phyloP scores from a whole-genome alignment of 2,797 vertebrate species.

The Oryzias dopingdopingensis region DNA sequence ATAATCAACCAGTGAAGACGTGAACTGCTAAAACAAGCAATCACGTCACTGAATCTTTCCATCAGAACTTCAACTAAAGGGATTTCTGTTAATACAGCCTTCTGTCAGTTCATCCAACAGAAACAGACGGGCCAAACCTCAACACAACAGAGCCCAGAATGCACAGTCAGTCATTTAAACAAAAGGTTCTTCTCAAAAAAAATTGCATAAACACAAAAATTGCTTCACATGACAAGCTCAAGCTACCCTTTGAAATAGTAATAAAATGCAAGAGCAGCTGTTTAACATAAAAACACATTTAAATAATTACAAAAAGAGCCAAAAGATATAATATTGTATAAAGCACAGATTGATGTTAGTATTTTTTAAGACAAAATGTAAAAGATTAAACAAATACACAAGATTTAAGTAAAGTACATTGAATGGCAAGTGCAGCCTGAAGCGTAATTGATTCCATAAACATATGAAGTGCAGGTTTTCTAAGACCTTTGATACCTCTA shows the following conservation, averaged over 20 bases:
- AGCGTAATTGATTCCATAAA: slow-evolving; percentile 49
- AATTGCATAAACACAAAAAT: slow-evolving; percentile 51
- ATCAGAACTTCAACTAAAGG: slow-evolving; percentile 42
- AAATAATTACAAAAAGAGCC: slow-evolving; percentile 62
- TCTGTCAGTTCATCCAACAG: slow-evolving; percentile 16
- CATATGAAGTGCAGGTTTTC: slow-evolving; percentile 45
- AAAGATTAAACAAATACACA: slow-evolving; percentile 44
- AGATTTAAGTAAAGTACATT: slow-evolving; percentile 33
- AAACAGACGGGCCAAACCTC: slow-evolving; percentile 17
- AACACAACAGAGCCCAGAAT: slow-evolving; percentile 31
- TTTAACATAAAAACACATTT: slow-evolving; percentile 42
- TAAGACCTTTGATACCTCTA: slow-evolving; percentile 62
- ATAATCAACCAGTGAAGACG: slow-evolving; percentile 49
- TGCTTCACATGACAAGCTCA: slow-evolving; percentile 41
- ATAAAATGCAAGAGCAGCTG: slow-evolving; percentile 54
- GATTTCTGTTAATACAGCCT: slow-evolving; percentile 42
- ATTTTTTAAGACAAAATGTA: background rate
- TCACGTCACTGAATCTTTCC: slow-evolving; percentile 36
- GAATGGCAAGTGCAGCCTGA: slow-evolving; percentile 43
- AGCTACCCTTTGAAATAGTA: slow-evolving; percentile 36
- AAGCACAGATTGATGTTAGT: too few relatives aligned
- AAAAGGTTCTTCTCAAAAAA: slow-evolving; percentile 44
- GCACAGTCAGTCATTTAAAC: slow-evolving; percentile 25
- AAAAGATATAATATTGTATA: slow-evolving; percentile 7
- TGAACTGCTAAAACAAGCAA: slow-evolving; percentile 28